Conservation (phyloP, 2,797 vertebrate genomes). For the Sus cebifrons region DNA sequence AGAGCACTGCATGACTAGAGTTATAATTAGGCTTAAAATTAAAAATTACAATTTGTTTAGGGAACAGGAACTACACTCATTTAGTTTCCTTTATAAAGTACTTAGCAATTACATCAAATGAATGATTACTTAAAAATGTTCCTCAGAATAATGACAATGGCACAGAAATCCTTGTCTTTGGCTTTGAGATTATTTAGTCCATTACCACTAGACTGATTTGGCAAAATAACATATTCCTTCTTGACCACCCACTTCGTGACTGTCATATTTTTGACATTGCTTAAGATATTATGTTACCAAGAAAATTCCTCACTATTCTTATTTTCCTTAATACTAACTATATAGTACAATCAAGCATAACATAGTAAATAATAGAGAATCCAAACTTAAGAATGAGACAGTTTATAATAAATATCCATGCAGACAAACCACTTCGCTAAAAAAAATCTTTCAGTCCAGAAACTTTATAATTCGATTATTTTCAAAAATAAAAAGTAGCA, state of each 20-base stretch:
- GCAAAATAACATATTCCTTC: neutral
- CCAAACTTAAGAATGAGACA: slow-evolving; percentile 24
- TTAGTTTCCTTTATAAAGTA: neutral
- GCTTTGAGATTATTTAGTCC: slow-evolving; percentile 1
- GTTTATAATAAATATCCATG: slow-evolving; percentile 44
- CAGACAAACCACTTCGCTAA: slow-evolving; percentile 32
- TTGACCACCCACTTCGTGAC: neutral
- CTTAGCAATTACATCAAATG: slow-evolving; percentile 46
- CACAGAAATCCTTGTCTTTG: neutral
- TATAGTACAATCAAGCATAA: slow-evolving; percentile 28
- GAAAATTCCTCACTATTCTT: slow-evolving; percentile 18
- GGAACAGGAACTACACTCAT: neutral
- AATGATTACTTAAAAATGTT: slow-evolving; percentile 26
- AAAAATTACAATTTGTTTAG: slow-evolving; percentile 18
- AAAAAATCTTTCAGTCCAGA: neutral
- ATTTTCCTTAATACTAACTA: neutral
- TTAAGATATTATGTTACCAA: slow-evolving; percentile 50
- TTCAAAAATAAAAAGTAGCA: slow-evolving; percentile 12
- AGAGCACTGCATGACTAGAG: neutral
- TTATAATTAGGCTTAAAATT: slow-evolving; percentile 12
- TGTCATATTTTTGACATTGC: neutral
- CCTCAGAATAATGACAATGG: neutral
- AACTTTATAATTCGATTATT: neutral
- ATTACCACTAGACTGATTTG: neutral
- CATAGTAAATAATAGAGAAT: slow-evolving; percentile 4